phyloP scores from a whole-genome alignment of 2,888 invertebrate species.

The Marasmarcha lunaedactyla region DNA sequence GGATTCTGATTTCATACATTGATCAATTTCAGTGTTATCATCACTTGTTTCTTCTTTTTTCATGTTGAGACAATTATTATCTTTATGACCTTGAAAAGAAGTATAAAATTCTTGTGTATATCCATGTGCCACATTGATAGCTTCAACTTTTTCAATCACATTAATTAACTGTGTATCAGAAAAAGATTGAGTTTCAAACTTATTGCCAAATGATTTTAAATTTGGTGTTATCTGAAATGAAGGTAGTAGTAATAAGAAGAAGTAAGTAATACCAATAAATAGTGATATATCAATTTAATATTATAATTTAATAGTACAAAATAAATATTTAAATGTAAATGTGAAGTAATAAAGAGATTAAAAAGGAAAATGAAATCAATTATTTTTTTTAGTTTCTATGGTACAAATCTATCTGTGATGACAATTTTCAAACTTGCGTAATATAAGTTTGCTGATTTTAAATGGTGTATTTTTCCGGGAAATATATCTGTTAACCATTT shows the following conservation, averaged over 20 bases:
- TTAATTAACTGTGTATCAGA: constrained; percentile 47
- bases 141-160: constrained; percentile 41
- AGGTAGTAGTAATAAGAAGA: constrained; percentile 23
- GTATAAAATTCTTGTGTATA: constrained; percentile 42
- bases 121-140: constrained; percentile 23
- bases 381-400: no score
- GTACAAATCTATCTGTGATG: no score
- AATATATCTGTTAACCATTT: no score
- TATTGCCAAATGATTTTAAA: constrained; percentile 12
- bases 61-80: not conserved
- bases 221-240: constrained; percentile 10
- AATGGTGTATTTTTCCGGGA: no score
- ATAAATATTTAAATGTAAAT: not conserved
- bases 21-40: not conserved
- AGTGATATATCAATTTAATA: no score
- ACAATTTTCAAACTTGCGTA: no score
- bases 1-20: not conserved
- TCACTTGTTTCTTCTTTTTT: not conserved
- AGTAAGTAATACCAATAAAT: not conserved
- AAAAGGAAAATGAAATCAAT: no score
- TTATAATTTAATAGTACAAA: no score
- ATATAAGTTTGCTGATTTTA: no score
- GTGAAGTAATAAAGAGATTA: no score
- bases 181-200: constrained; percentile 47
- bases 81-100: constrained; percentile 17